Base-by-base conservation (phyloP, 2,113 vertebrate genomes). In the Barbus barbus region DNA sequence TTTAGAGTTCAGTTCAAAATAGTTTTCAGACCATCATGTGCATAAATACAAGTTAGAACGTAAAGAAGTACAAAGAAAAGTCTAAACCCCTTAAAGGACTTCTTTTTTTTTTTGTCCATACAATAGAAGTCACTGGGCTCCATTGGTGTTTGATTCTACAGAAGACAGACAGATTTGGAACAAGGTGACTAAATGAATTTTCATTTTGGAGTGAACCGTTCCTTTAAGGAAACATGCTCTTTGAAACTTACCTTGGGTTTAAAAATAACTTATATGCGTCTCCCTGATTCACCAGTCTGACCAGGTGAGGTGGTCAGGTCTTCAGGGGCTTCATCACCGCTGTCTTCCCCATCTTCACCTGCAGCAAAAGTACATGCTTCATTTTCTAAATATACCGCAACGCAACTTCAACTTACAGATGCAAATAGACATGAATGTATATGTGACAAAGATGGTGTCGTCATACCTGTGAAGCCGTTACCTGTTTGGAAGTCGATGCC, bases 401-500 rank as follows among this genome's bases (percentile, higher is more conserved):
- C n/a, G n/a, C n/a, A n/a, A n/a, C 28, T 13, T 75, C 9, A 53
- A 48, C 24, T 33, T 11, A 18, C 9, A 20, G 14, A 31, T 3
- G 6, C 24, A 48, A 41, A 41, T 26, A 48, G 24, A 26, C 72
- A 51, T 53, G 48, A n/a, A 11, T 38, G 3, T 77, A 38, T 8
- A 41, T 33, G 31, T 76, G 74, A 76, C 33, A 69, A 38, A 69
- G 65, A 69, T n/a, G 65, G 22, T 72, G 38, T 18, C 26, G 14
- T 81, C 36, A 79, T 44, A 79, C 36, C 14, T 44, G 33, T 31
- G 61, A 48, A 51, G 24, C 18, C 12, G 14, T 31, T 87, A 97
- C 96, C 92, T 22, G 94, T 86, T 85, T 94, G 94, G 92, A 99
- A 97, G 89, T 95, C 92, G 0, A 98, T 96, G 88, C 93, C 95